These are phyloP conservation scores for Marasmarcha lunaedactyla DNA, from an alignment of 2,888 invertebrate genomes.

Conservation along the genomic window DNA sequence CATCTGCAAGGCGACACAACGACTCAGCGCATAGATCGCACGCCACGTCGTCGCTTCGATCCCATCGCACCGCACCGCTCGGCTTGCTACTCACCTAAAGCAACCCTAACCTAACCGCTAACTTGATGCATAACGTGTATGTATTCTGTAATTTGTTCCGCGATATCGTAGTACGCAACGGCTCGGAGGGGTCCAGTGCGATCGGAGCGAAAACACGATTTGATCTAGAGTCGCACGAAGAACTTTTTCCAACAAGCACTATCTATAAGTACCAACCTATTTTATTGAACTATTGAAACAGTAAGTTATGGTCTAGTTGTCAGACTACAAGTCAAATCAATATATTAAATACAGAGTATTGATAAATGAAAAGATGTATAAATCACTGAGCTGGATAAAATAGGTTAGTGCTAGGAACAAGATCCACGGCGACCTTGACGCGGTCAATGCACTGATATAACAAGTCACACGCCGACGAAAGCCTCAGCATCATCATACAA, in stretches of 20 bases:
- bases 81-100: slow-evolving; percentile 36
- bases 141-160: slow-evolving; percentile 22
- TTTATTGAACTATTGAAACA: slow-evolving; percentile 19
- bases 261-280: slow-evolving; percentile 51
- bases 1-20: slow-evolving; percentile 67
- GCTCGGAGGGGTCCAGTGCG: slow-evolving; percentile 65
- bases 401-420: slow-evolving; percentile 60
- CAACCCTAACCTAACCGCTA: slow-evolving; percentile 34
- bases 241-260: slow-evolving; percentile 39
- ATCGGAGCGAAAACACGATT: slow-evolving; percentile 59
- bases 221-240: slow-evolving; percentile 45
- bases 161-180: slow-evolving; percentile 39
- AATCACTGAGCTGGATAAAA: too few relatives aligned
- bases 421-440: slow-evolving; percentile 54
- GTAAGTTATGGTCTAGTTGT: neutral
- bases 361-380: too few relatives aligned
- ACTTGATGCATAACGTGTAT: slow-evolving; percentile 24
- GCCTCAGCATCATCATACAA: slow-evolving; percentile 66
- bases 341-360: too few relatives aligned
- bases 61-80: slow-evolving; percentile 60
- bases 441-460: slow-evolving; percentile 56
- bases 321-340: too few relatives aligned
- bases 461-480: slow-evolving; percentile 69
- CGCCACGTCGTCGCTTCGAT: slow-evolving; percentile 38
- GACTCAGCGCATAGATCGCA: slow-evolving; percentile 56